A percentile compares a stretch with the other conserved stretches of the same genome.
These are phyloP conservation scores for Dysmachus trigonus DNA, from an alignment of 2,888 invertebrate genomes.

Conservation along the genomic window DNA sequence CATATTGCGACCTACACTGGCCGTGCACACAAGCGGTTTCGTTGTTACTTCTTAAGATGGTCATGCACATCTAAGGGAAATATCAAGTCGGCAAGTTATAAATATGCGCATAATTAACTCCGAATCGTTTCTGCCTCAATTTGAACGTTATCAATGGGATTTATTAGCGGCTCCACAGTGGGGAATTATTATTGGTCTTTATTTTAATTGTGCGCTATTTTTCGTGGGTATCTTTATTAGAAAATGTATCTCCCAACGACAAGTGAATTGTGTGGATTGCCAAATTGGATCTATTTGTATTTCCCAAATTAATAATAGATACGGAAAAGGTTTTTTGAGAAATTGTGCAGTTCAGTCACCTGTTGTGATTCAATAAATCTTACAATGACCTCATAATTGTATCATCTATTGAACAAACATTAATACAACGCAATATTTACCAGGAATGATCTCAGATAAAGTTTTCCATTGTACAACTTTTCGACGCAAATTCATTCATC, in stretches of 20 bases:
- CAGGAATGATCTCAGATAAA: background rate
- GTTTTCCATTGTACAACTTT: background rate
- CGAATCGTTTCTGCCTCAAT: background rate
- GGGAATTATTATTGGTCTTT: background rate
- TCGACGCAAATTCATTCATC: background rate
- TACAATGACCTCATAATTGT: background rate
- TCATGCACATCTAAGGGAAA: conserved; percentile 8
- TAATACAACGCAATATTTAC: background rate
- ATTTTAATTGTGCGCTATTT: background rate
- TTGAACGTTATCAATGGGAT: background rate
- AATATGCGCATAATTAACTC: conserved; percentile 16
- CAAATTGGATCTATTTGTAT: background rate
- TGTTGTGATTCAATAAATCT: background rate
- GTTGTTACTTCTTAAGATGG: conserved; percentile 18
- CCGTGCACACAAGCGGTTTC: background rate
- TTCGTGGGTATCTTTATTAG: background rate
- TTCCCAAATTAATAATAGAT: background rate
- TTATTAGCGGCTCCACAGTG: background rate
- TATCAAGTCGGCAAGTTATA: background rate
- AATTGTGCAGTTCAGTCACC: background rate
- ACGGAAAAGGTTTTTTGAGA: background rate
- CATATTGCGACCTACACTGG: background rate
- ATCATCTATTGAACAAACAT: background rate
- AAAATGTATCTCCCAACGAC: background rate
- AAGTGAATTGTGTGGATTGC: background rate